These are phyloP conservation scores for Cuculus canorus DNA, from an alignment of 2,797 vertebrate species.

Conservation along the genomic window DNA sequence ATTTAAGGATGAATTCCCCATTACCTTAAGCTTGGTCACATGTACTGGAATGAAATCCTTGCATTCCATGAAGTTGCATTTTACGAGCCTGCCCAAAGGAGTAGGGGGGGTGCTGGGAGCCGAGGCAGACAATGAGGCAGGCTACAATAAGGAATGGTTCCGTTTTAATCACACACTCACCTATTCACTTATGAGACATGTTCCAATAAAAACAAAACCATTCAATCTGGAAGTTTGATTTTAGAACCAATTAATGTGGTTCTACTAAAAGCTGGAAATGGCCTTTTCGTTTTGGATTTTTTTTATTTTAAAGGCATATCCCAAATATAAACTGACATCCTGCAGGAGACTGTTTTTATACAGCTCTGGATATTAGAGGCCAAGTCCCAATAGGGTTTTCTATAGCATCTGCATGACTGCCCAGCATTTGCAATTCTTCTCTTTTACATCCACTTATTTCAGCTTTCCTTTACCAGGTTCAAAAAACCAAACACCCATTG, in stretches of 20 bases:
- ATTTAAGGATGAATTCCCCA: neutral
- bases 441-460: neutral
- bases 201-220: neutral
- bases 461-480: neutral
- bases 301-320: neutral
- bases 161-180: neutral
- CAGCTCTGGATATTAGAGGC: neutral
- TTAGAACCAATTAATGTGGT: neutral
- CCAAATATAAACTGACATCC: neutral
- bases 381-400: neutral
- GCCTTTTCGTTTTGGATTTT: neutral
- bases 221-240: neutral
- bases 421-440: neutral
- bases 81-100: neutral
- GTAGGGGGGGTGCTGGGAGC: neutral
- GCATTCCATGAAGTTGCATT: neutral
- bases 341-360: neutral
- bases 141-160: neutral
- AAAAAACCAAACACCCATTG: neutral
- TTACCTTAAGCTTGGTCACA: slow-evolving; percentile 17
- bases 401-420: neutral
- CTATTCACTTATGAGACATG: neutral
- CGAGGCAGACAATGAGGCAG: neutral
- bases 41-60: neutral
- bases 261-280: neutral